Evolutionary conservation across 2,113 vertebrate genomes (phyloP).

Genomic region (Pelmatolapia mariae): DNA sequence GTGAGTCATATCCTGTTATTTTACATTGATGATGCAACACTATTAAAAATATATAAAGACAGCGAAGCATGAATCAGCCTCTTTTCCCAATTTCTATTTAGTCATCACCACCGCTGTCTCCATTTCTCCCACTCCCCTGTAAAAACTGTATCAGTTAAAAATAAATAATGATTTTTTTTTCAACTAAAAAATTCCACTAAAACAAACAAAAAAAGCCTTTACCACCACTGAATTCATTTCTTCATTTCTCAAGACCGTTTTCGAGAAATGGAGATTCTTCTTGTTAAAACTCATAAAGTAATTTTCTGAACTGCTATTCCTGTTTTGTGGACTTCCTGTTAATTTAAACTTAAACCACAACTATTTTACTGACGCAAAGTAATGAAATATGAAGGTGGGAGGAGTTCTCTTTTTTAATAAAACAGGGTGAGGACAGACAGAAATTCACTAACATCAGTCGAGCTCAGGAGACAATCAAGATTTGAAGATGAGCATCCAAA

Average conservation of each 20-base stretch:
- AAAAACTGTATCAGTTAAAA: background rate
- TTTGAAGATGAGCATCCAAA: background rate
- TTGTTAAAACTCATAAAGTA: background rate
- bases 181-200: background rate
- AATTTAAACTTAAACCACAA: background rate
- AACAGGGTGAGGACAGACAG: background rate
- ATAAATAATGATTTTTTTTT: background rate
- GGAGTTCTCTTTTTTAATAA: background rate
- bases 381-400: background rate
- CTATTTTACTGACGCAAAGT: background rate
- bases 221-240: too few species aligned
- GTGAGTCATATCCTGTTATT: background rate
- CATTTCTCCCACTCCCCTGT: rapidly evolving
- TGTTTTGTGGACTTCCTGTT: background rate
- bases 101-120: background rate
- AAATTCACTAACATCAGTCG: background rate
- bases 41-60: background rate
- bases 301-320: background rate
- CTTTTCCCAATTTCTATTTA: background rate
- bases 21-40: background rate
- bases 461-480: background rate
- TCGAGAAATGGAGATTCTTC: too few species aligned
- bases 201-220: too few species aligned
- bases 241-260: too few species aligned
- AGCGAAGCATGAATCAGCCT: rapidly evolving